Evolutionary conservation across 1,140 invertebrate genomes (phyloP), one percentile per base, ranked within the genome.

Genomic region (Microplitis demolitor): DNA sequence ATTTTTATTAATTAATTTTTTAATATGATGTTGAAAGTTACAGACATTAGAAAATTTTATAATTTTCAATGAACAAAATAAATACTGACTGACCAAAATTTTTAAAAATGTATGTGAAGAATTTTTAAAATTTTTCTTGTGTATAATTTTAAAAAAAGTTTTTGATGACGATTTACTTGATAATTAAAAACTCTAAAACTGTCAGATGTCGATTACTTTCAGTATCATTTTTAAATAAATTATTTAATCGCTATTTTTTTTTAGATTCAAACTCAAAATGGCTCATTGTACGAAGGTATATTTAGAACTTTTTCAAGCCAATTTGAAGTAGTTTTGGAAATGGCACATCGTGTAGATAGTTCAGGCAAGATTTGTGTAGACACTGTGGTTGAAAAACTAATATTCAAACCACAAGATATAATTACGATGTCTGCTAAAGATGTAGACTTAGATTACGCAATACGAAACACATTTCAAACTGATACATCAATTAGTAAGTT

Each of bases 391-490:
- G 93, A 96, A 75, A 95, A 93, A 87, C 87, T 97, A 78, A 95
- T 97, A 82, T 96, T 97, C 86, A 93, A 93, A 80, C 89, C 91
- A 60, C 89, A 91, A 78, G 94, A 96, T 87, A 91, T 97, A 77
- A 91, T 97, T 58, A 92, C 89, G 76, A 92, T 97, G 75, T 90
- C 89, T 75, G 92, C 92, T 34, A 90, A 90, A 82, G 93, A 96
- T 88, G 92, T 95, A 53, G 96, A 97, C 88, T 87, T 96, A 71
- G 94, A 96, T 77, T 96, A 93, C 88, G 95, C 95, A 68, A 94
- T 93, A 34, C 92, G 91, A 85, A 94, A 94, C 81, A 92, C 92
- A 61, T 95, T 95, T 84, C 92, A 93, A 86, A 97, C 95, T 39
- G 96, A 97, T 83, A 92, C 91, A 74, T 93, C 92, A 63, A 92